Base-by-base conservation (phyloP, 2,888 invertebrate species). In the Elysia crispata region DNA sequence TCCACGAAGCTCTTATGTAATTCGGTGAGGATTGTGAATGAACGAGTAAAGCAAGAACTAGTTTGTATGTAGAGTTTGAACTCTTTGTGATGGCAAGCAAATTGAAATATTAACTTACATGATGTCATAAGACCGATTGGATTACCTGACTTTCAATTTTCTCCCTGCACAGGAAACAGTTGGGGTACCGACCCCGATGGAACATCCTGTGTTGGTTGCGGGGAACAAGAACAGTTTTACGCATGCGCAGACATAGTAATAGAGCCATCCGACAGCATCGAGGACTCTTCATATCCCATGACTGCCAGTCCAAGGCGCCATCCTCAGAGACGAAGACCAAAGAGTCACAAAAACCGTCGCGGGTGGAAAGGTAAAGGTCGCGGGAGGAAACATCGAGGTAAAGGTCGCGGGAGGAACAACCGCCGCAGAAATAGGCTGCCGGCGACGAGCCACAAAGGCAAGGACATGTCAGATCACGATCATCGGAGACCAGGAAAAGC, bases 141-240 rank as follows among this genome's bases (percentile, higher is more conserved):
- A 6, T 41, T 41, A 41, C 3, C 41, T 41, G 41, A 41, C 3
- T 6, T 3, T 41, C 3, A 41, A 41, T 41, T 41, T 11, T 41
- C 41, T 41, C 11, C 41, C 41, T 11, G 41, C 41, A 1, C 81
- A 86, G 86, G 81, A 20, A 86, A 86, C 82, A 85, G 83, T 72
- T 86, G 86, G 86, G 86, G 86, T 0, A 82, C 79, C 0, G 78
- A 83, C 33, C 78, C 75, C 13, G 80, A 85, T 50, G 86, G 85
- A 0, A 80, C 74, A 6, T 84, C 84, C 1, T 86, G 86, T 64
- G 54, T 86, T 6, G 86, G 85, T 11, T 85, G 86, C 57, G 86
- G 86, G 0, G 50, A 80, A 25, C 86, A 86, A 73, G 86, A 86
- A 57, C 83, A 85, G 79, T 86, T 85, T 76, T 84, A 80, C 77